Conservation (phyloP, 2,888 invertebrate species). For the Ferdinandea cuprea region DNA sequence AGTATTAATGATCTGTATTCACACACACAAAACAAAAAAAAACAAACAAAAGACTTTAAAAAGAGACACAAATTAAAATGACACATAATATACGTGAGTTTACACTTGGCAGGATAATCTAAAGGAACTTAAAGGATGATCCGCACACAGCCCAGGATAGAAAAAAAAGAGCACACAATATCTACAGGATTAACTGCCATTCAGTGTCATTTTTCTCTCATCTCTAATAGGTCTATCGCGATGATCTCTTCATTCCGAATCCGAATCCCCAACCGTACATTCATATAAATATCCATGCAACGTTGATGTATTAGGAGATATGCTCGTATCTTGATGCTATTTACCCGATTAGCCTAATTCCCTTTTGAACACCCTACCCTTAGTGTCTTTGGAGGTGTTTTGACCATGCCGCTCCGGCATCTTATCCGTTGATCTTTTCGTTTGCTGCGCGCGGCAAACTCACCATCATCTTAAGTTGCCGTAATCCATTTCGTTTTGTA, state of each 20-base stretch:
- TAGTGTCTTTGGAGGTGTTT: slow-evolving; percentile 50
- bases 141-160: slow-evolving; percentile 49
- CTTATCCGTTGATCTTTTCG: slow-evolving; percentile 72
- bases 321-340: slow-evolving; percentile 67
- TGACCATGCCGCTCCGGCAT: slow-evolving; percentile 64
- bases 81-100: slow-evolving; percentile 46
- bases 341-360: slow-evolving; percentile 73
- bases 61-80: slow-evolving; percentile 55
- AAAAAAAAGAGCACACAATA: slow-evolving; percentile 49
- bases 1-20: slow-evolving; percentile 41
- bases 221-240: slow-evolving; percentile 66
- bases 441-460: slow-evolving; percentile 37
- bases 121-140: slow-evolving; percentile 67
- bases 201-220: slow-evolving; percentile 78
- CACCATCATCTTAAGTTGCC: slow-evolving; percentile 44
- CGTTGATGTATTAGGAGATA: not conserved
- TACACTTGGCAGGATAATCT: slow-evolving; percentile 67
- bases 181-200: slow-evolving; percentile 78
- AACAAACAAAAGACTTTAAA: slow-evolving; percentile 43
- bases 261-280: slow-evolving; percentile 12
- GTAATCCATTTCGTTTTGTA: slow-evolving; percentile 58
- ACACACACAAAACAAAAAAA: no score
- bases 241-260: slow-evolving; percentile 69
- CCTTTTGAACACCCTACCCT: slow-evolving; percentile 59
- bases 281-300: slow-evolving; percentile 37